Base-by-base conservation (phyloP, 2,888 invertebrate species). In the Napeogenes sylphis region DNA sequence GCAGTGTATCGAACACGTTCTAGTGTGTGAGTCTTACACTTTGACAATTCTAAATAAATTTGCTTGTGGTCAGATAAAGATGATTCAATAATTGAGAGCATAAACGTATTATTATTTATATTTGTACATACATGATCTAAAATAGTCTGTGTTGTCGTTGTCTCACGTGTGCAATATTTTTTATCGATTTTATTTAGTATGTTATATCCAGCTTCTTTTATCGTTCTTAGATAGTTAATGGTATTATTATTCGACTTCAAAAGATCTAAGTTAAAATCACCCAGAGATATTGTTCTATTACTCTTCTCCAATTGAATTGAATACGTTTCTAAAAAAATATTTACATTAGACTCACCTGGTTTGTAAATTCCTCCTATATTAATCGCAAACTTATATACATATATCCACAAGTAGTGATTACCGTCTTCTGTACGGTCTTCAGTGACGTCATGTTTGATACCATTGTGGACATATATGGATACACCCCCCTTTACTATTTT, bases 351-450 rank as follows among this genome's bases (percentile, higher is more conserved):
- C 35, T 64, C 59, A 58, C 61, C 63, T 57, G 67, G 55, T 56
- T 64, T 68, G 61, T 62, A 61, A 56, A 67, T 64, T 32, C 58
- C 68, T 55, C 63, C 67, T 38, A 69, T 65, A 58, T 68, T 61
- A 33, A 70, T 32, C 4, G 62, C 56, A n/a, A 65, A 55, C 56
- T 68, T 70, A 13, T 67, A 13, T 3, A 69, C 30, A 14, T 63
- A 21, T 13, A 74, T 68, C 73, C 72, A 75, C 33, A 75, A 33
- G 45, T 67, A 75, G 38, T 75, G 68, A 38, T 74, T 74, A 0
- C 65, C 70, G 32, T 69, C 62, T 51, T 59, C 64, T 30, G 51
- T 66, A 0, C 38, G 5, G 5, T 70, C 65, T 54, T 71, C 71
- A 2, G 68, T 60, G 35, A 71, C 30, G 4, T 64, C 55, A 33